A percentile compares a stretch with the other conserved stretches of the same genome.
These are phyloP conservation scores for Chlorodrepanis virens DNA, from an alignment of 2,113 vertebrate genomes.

Conservation along the genomic window DNA sequence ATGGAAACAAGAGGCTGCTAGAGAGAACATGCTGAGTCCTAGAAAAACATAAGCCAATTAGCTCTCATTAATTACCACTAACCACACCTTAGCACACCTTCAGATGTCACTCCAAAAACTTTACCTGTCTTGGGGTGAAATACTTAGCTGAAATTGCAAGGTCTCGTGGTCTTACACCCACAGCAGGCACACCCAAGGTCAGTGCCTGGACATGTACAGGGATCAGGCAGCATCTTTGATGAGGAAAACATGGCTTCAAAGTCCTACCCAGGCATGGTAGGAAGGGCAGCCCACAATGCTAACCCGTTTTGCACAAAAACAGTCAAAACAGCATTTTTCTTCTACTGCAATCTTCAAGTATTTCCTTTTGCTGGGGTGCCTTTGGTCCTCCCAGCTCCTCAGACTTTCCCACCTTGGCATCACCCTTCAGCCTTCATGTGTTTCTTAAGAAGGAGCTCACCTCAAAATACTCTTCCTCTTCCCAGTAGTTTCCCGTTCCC, in stretches of 20 bases:
- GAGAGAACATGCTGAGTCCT: background rate
- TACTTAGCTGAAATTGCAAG: background rate
- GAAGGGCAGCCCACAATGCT: background rate
- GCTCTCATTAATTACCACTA: background rate
- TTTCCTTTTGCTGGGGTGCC: background rate
- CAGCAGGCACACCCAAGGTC: background rate
- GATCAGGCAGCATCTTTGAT: background rate
- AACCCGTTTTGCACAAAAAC: background rate
- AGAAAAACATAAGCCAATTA: background rate
- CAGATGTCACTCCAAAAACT: background rate
- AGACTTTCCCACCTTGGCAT: background rate
- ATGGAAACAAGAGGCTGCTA: background rate
- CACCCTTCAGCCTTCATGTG: accelerated
- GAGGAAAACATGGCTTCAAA: background rate
- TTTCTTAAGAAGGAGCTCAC: background rate
- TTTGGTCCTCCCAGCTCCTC: background rate
- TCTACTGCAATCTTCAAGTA: background rate
- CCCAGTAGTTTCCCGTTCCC: background rate
- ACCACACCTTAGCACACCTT: background rate
- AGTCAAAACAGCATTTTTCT: background rate
- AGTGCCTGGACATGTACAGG: accelerated
- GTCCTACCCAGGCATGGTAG: background rate
- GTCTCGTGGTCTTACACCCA: background rate
- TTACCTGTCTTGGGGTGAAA: background rate
- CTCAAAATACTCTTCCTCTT: background rate